Evolutionary conservation across 2,888 invertebrate species (phyloP), one percentile per base, ranked within the genome.

Genomic region (Mythimna albipuncta): DNA sequence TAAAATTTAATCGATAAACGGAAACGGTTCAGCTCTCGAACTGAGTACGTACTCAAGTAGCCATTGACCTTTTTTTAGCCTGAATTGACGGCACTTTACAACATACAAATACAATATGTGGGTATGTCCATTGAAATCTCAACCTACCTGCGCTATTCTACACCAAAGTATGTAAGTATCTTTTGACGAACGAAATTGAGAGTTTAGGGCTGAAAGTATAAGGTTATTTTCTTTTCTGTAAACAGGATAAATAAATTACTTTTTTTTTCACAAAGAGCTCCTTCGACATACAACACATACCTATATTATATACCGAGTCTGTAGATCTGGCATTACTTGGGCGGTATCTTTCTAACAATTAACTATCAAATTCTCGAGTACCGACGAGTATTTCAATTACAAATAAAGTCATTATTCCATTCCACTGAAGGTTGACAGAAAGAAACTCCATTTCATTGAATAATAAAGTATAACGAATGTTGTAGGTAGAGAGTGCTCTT

Each of bases 1-100:
- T 86, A 85, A 88, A 88, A 88, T 88, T 87, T 89, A 85, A 89
- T 90, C 91, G 89, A 91, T 91, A 90, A 85, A 83, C 84, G 83
- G 77, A 85, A 88, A 88, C 83, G 87, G 82, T 75, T 86, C 83
- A 32, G 79, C 85, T 83, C 87, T 87, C 85, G 77, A 75, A 81
- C 79, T 82, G 85, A 88, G 86, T 80, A 80, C 73, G 83, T 79
- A 85, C 85, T 88, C 85, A 88, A 92, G 91, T 89, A 87, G 84
- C 88, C 86, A 89, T 91, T 89, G 91, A 91, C 90, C 91, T 90
- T 91, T 89, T 47, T 85, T 85, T 79, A 83, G 77, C 70, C 85
- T 86, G 81, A 84, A 86, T 85, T 83, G 84, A 78, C 86, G 85
- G 76, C 75, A 85, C 86, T 83, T 79, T 77, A 81, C 75, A 65